Evolutionary conservation across 2,113 vertebrate species (phyloP).

Genomic region (Rutilus rutilus): DNA sequence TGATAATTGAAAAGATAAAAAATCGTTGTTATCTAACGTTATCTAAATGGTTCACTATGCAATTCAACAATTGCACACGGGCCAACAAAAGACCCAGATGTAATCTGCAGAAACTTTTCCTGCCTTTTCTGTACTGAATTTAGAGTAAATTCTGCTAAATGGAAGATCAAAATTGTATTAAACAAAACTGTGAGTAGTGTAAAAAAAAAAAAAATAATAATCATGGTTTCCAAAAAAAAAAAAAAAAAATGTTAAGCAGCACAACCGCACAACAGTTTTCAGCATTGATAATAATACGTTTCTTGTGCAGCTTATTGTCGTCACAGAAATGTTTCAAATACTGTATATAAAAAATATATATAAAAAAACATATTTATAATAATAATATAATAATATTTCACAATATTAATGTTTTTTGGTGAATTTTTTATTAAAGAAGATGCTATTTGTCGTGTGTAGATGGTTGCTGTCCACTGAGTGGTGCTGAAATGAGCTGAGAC

Average conservation of each 20-base stretch:
- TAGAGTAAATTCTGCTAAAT: neutral
- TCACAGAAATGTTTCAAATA: neutral
- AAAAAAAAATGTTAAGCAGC: neutral
- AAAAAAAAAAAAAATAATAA: too few species aligned
- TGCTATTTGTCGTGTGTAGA: neutral
- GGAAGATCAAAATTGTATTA: too few species aligned
- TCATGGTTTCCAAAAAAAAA: too few species aligned
- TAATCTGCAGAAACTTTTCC: neutral
- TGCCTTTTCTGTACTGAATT: neutral
- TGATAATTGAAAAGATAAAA: neutral
- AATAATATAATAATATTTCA: neutral
- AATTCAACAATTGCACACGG: neutral
- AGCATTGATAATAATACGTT: neutral
- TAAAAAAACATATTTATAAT: neutral
- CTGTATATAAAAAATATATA: neutral
- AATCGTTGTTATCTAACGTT: neutral
- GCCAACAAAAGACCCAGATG: neutral
- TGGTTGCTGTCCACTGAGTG: neutral
- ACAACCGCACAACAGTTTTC: neutral
- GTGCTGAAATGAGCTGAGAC: constrained; percentile 1
- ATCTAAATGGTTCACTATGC: neutral
- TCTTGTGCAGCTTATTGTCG: neutral
- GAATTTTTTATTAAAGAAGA: neutral
- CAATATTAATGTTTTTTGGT: neutral
- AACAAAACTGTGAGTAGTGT: too few species aligned